These are phyloP conservation scores for Mesembrinibis cayennensis DNA, from an alignment of 2,113 vertebrate species.

Conservation along the genomic window DNA sequence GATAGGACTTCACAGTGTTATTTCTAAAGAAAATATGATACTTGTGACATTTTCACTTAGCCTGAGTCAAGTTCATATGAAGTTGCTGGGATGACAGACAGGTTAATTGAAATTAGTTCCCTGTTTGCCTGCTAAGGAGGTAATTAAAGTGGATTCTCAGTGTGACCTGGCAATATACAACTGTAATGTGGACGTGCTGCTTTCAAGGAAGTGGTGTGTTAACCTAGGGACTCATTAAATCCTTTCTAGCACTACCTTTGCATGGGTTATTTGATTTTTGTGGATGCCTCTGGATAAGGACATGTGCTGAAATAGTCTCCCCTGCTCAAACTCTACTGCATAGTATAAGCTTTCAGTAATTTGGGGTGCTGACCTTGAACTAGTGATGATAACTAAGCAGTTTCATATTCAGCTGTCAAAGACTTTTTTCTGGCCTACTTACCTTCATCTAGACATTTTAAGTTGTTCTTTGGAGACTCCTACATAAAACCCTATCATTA, in stretches of 20 bases:
- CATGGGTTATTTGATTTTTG: background rate
- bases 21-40: background rate
- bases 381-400: background rate
- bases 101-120: background rate
- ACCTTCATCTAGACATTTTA: background rate
- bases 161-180: background rate
- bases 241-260: background rate
- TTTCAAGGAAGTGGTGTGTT: background rate
- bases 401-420: background rate
- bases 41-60: background rate
- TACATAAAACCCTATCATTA: background rate
- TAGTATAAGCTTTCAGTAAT: background rate
- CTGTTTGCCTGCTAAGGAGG: background rate
- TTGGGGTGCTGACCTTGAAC: background rate
- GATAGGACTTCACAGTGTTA: background rate
- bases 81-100: background rate
- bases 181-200: background rate
- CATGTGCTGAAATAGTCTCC: background rate
- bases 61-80: background rate
- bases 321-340: background rate
- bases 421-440: background rate
- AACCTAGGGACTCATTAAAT: background rate
- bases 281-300: background rate
- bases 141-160: background rate
- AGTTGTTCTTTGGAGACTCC: background rate